Evolutionary conservation across 2,113 vertebrate species (phyloP).

Genomic region (Upupa epops): DNA sequence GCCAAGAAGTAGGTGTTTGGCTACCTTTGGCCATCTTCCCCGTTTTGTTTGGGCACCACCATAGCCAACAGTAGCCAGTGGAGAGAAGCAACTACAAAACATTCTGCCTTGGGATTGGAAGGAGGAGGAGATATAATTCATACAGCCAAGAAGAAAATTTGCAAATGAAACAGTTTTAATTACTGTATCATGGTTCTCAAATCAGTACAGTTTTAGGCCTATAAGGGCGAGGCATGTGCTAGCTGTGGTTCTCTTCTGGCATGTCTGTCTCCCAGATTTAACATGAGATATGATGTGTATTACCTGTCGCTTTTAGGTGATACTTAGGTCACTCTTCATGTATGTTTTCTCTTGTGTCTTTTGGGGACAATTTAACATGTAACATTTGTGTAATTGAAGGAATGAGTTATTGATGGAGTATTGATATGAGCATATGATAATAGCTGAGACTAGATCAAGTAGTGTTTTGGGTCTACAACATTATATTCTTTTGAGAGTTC

Average conservation of each 20-base stretch:
- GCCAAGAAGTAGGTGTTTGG: neutral
- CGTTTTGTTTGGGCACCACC: neutral
- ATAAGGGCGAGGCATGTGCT: neutral
- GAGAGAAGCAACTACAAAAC: neutral
- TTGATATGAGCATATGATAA: neutral
- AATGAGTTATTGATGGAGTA: conserved; percentile 29
- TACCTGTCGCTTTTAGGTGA: neutral
- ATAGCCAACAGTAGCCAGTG: neutral
- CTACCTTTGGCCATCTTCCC: neutral
- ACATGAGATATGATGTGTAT: neutral
- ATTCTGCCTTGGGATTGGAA: neutral
- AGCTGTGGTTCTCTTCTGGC: neutral
- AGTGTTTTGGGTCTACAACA: conserved; percentile 40
- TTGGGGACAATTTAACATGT: neutral
- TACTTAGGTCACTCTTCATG: neutral
- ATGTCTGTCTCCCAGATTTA: neutral
- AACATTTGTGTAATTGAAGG: conserved; percentile 35
- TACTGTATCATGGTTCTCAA: neutral
- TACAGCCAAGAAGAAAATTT: neutral
- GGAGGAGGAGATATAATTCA: neutral
- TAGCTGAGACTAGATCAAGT: conserved; percentile 57
- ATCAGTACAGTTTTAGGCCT: neutral
- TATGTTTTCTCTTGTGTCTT: neutral
- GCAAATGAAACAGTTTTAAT: neutral
- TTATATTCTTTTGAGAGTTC: conserved; percentile 59